A percentile compares a stretch with the other conserved stretches of the same genome.
Evolutionary conservation across 2,797 vertebrate genomes (phyloP).

Genomic region (Limnodromus scolopaceus): DNA sequence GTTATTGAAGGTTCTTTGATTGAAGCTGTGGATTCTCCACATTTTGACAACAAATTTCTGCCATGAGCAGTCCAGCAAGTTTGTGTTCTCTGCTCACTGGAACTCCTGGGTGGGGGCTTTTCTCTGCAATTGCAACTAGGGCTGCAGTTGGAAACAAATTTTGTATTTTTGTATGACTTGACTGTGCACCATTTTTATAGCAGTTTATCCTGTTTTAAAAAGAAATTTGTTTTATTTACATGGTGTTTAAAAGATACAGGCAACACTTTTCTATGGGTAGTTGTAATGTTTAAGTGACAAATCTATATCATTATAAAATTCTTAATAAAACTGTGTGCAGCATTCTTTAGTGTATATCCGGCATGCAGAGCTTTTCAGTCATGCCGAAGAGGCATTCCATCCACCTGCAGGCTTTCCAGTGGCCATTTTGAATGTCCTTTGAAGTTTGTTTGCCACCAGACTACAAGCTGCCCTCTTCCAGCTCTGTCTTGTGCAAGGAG

Average conservation of each 20-base stretch:
- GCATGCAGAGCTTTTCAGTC: slow-evolving; percentile 46
- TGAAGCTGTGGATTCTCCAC: slow-evolving; percentile 66
- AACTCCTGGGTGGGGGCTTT: slow-evolving; percentile 67
- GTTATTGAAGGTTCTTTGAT: slow-evolving; percentile 35
- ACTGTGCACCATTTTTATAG: slow-evolving; percentile 84
- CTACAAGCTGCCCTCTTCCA: slow-evolving; percentile 37
- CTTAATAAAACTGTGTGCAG: slow-evolving; percentile 20
- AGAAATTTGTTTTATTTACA: slow-evolving; percentile 80
- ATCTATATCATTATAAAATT: slow-evolving; percentile 54
- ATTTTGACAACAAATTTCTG: slow-evolving; percentile 64
- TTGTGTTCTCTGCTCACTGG: slow-evolving; percentile 59
- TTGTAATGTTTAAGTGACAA: slow-evolving; percentile 67
- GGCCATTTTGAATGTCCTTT: slow-evolving; percentile 26
- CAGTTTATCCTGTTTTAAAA: slow-evolving; percentile 79
- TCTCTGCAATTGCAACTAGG: slow-evolving; percentile 75
- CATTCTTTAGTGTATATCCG: slow-evolving; percentile 22
- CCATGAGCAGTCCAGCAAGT: slow-evolving; percentile 42
- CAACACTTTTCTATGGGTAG: slow-evolving; percentile 73
- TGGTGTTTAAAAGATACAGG: slow-evolving; percentile 77
- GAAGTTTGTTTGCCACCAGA: slow-evolving; percentile 22
- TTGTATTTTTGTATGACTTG: slow-evolving; percentile 85
- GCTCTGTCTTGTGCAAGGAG: slow-evolving; percentile 29
- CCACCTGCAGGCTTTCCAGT: slow-evolving; percentile 24
- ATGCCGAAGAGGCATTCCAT: slow-evolving; percentile 16
- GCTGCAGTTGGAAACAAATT: slow-evolving; percentile 79